phyloP scores from a whole-genome alignment of 2,888 invertebrate species.

The Ophraella communa region DNA sequence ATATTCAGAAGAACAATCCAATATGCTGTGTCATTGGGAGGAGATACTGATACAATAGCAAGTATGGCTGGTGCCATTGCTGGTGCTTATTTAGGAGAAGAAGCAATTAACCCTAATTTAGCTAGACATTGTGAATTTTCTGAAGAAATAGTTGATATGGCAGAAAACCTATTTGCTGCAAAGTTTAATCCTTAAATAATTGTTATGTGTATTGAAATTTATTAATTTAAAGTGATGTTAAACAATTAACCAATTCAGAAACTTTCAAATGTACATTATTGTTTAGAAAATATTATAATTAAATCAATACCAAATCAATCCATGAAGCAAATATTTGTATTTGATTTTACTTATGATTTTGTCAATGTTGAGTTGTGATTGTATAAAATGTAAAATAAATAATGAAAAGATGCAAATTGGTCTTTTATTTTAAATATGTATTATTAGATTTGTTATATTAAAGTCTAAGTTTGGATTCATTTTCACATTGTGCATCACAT shows the following conservation, averaged over 20 bases:
- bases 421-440: no score
- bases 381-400: background rate
- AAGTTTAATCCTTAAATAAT: conserved; percentile 5
- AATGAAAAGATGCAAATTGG: background rate
- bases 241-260: background rate
- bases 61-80: conserved; percentile 75
- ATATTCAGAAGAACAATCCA: conserved; percentile 70
- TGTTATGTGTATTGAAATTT: background rate
- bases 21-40: conserved; percentile 75
- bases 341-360: background rate
- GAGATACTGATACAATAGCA: conserved; percentile 80
- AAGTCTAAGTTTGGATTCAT: no score
- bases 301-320: no score
- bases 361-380: background rate
- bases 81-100: conserved; percentile 72
- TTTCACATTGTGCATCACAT: no score
- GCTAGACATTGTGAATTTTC: conserved; percentile 68
- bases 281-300: no score
- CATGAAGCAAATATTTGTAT: background rate
- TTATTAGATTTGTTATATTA: no score
- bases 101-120: conserved; percentile 61
- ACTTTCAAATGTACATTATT: background rate
- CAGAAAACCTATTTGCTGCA: conserved; percentile 59
- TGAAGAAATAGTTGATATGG: conserved; percentile 62
- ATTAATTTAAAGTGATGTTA: background rate